Conservation (phyloP, 2,113 vertebrate species). For the Cairina moschata region DNA sequence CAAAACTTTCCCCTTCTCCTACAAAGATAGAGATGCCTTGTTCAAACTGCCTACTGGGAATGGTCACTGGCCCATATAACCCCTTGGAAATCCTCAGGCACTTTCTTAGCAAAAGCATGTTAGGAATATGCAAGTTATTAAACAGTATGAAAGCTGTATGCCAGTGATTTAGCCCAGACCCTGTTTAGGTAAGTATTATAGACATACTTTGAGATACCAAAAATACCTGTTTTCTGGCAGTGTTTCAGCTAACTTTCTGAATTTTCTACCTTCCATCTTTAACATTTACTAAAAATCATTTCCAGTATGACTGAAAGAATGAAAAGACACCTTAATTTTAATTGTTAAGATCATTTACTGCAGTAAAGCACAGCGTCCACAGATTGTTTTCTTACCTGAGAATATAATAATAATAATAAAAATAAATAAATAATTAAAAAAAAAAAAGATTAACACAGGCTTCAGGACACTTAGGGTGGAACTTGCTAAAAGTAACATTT, state of each 20-base stretch:
- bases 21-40: background rate
- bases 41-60: background rate
- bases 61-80: background rate
- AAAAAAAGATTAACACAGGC: background rate
- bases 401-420: background rate
- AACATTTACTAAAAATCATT: background rate
- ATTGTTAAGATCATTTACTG: background rate
- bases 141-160: background rate
- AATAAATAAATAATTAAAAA: no score
- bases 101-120: background rate
- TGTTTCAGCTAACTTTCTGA: background rate
- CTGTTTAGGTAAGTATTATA: background rate
- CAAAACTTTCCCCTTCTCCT: background rate
- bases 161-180: background rate
- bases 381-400: background rate
- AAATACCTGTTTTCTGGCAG: background rate
- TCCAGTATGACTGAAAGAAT: background rate
- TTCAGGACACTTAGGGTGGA: background rate
- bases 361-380: background rate
- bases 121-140: background rate
- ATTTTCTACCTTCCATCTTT: background rate
- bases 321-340: background rate
- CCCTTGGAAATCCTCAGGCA: background rate
- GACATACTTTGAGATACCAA: background rate
- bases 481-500: background rate